Evolutionary conservation across 2,113 vertebrate genomes (phyloP).

Genomic region (Proteles cristata): DNA sequence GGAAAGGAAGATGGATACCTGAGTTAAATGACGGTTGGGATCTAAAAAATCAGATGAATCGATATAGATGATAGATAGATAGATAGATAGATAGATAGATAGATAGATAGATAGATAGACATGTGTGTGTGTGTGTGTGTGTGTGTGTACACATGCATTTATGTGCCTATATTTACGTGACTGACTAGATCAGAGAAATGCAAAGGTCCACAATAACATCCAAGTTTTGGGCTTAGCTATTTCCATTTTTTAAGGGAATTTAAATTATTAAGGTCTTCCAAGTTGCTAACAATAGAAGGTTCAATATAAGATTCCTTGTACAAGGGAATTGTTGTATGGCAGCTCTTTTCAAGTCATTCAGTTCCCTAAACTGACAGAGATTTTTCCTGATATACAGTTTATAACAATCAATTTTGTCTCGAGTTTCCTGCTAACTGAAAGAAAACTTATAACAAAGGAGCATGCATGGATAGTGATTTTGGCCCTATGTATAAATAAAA

Average conservation of each 20-base stretch:
- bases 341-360: background rate
- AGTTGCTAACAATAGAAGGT: background rate
- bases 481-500: background rate
- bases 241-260: background rate
- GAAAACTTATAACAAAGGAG: background rate
- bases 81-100: background rate
- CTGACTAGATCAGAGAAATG: background rate
- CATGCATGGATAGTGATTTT: background rate
- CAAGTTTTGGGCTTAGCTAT: background rate
- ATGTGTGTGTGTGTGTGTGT: background rate
- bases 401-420: background rate
- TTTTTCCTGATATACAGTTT: background rate
- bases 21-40: background rate
- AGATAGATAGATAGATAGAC: background rate
- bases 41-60: background rate
- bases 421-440: background rate
- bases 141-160: rapidly evolving
- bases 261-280: background rate
- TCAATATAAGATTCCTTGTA: background rate
- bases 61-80: no score
- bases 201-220: background rate
- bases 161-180: background rate
- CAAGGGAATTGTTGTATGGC: background rate
- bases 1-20: background rate
- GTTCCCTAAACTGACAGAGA: background rate